Evolutionary conservation across 2,797 vertebrate genomes (phyloP).

Genomic region (Echiichthys vipera): DNA sequence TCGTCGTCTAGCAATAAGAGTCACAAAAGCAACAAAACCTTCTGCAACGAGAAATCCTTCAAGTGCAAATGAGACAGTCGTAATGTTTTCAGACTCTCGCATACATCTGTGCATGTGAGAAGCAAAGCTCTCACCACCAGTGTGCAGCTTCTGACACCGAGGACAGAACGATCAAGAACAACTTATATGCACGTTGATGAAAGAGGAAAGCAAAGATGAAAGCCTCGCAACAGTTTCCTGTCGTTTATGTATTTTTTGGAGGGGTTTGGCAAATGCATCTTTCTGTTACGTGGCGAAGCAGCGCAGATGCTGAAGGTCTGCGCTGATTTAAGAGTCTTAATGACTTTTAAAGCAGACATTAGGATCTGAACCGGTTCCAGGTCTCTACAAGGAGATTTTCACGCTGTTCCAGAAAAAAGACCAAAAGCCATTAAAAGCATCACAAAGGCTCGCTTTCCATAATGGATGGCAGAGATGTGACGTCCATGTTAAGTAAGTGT

Average conservation of each 20-base stretch:
- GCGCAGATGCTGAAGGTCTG: constrained; percentile 17
- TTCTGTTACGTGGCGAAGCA: constrained; percentile 5
- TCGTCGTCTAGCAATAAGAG: too few relatives aligned
- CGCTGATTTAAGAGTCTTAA: constrained; percentile 24
- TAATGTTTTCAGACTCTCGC: background rate
- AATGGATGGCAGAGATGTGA: too few relatives aligned
- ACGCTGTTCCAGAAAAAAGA: background rate
- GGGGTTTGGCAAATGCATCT: background rate
- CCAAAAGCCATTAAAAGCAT: background rate
- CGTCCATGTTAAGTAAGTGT: too few relatives aligned
- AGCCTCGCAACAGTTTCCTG: background rate
- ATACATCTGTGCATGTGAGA: background rate
- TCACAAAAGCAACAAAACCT: background rate
- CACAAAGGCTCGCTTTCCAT: too few relatives aligned
- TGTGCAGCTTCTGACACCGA: background rate
- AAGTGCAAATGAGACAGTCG: constrained; percentile 22
- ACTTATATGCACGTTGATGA: constrained; percentile 5
- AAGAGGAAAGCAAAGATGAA: background rate
- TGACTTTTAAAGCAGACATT: background rate
- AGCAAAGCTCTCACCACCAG: background rate
- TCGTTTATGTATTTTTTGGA: background rate
- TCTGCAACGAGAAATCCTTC: constrained; percentile 6
- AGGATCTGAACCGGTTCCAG: background rate
- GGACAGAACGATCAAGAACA: constrained; percentile 4
- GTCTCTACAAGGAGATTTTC: background rate